These are phyloP conservation scores for Etheostoma nigrum DNA, from an alignment of 2,797 vertebrate species.

Conservation along the genomic window DNA sequence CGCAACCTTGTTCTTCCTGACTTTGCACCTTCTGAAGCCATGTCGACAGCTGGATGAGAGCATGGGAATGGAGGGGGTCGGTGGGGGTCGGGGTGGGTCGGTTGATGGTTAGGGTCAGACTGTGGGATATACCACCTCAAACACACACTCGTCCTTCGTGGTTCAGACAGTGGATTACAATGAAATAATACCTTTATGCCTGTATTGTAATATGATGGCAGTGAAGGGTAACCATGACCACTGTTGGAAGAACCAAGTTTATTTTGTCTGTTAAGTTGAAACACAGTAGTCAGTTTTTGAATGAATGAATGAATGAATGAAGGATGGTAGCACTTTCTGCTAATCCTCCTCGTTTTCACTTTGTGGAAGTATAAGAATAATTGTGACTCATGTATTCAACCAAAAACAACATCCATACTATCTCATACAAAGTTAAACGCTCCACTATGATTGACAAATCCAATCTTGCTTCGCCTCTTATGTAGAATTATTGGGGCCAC, in stretches of 20 bases:
- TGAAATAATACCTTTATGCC: not conserved
- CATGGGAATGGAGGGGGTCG: constrained; percentile 65
- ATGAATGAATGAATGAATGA: not conserved
- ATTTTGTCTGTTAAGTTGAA: not conserved
- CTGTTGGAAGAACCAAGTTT: not conserved
- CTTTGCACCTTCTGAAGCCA: constrained; percentile 59
- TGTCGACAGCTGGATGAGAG: constrained; percentile 67
- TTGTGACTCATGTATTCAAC: no score
- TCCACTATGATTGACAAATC: not conserved
- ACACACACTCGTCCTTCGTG: constrained; percentile 51
- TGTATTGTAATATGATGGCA: not conserved
- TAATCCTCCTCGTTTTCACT: not conserved
- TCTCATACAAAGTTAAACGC: not conserved
- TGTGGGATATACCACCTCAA: constrained; percentile 60
- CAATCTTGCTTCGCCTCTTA: not conserved
- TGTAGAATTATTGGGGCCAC: not conserved
- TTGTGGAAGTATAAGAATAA: not conserved
- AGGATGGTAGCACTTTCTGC: constrained; percentile 4
- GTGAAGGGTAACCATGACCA: constrained; percentile 7
- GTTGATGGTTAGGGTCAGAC: constrained; percentile 68
- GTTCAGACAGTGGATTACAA: constrained; percentile 8
- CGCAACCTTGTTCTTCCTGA: constrained; percentile 45
- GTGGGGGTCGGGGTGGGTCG: no score
- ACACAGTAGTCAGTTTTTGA: not conserved
- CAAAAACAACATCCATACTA: not conserved